Conservation (phyloP, 2,888 invertebrate genomes). For the Polydrusus cervinus region DNA sequence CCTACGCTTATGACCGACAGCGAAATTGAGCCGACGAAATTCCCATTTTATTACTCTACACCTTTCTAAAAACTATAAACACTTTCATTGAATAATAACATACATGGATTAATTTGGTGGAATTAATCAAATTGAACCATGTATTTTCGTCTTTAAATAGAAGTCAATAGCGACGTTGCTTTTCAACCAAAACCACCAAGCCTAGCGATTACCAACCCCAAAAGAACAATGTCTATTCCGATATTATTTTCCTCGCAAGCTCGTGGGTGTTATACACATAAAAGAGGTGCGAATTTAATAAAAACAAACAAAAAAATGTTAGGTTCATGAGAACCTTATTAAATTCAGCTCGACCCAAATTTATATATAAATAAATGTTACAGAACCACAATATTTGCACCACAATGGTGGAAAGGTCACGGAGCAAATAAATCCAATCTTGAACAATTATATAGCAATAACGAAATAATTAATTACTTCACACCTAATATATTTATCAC, state of each 20-base stretch:
- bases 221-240: neutral
- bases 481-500: constrained; percentile 43
- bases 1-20: too few relatives aligned
- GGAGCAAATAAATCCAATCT: constrained; percentile 46
- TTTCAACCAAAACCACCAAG: too few relatives aligned
- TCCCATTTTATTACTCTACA: too few relatives aligned
- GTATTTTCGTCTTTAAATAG: too few relatives aligned
- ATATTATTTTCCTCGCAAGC: neutral
- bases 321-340: constrained; percentile 43
- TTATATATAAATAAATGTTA: constrained; percentile 46
- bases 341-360: constrained; percentile 47
- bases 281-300: constrained; percentile 18
- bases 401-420: constrained; percentile 48
- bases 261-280: neutral
- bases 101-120: too few relatives aligned
- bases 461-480: constrained; percentile 48
- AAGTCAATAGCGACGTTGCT: too few relatives aligned
- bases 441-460: constrained; percentile 43
- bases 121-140: too few relatives aligned
- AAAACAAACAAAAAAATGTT: constrained; percentile 33
- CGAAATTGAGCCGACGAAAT: too few relatives aligned
- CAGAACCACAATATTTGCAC: constrained; percentile 34
- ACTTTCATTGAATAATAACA: too few relatives aligned
- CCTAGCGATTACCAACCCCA: neutral
- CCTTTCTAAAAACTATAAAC: too few relatives aligned